These are phyloP conservation scores for Pseudochirops cupreus DNA, from an alignment of 2,797 vertebrate species.

Conservation along the genomic window DNA sequence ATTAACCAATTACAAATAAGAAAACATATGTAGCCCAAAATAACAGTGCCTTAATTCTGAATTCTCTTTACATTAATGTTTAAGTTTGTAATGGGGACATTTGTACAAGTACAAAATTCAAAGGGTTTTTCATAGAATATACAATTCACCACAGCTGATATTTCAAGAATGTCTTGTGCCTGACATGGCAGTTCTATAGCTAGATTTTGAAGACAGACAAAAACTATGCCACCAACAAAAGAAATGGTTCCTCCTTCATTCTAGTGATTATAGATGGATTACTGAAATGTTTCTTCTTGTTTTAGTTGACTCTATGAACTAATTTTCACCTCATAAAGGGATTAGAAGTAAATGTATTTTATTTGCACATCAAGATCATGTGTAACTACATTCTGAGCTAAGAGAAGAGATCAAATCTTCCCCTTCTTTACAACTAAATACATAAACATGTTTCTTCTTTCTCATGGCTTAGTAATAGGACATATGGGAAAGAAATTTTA, in stretches of 20 bases:
- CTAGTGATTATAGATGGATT: neutral
- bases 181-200: neutral
- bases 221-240: neutral
- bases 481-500: conserved; percentile 22
- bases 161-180: neutral
- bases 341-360: neutral
- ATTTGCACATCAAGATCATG: neutral
- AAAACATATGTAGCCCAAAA: conserved; percentile 13
- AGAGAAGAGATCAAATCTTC: neutral
- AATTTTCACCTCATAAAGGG: neutral
- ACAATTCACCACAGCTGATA: neutral
- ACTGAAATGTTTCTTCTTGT: neutral
- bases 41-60: neutral
- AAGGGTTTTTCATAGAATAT: conserved; percentile 8
- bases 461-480: conserved; percentile 11
- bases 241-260: conserved; percentile 12
- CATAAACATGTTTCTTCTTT: neutral
- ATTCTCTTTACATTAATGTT: neutral
- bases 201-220: conserved; percentile 6
- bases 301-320: neutral
- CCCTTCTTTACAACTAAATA: neutral
- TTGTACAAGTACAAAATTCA: neutral
- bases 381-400: neutral
- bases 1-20: neutral
- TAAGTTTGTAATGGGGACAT: neutral